Base-by-base conservation (phyloP, 2,888 invertebrate genomes). In the Portevinia maculata region DNA sequence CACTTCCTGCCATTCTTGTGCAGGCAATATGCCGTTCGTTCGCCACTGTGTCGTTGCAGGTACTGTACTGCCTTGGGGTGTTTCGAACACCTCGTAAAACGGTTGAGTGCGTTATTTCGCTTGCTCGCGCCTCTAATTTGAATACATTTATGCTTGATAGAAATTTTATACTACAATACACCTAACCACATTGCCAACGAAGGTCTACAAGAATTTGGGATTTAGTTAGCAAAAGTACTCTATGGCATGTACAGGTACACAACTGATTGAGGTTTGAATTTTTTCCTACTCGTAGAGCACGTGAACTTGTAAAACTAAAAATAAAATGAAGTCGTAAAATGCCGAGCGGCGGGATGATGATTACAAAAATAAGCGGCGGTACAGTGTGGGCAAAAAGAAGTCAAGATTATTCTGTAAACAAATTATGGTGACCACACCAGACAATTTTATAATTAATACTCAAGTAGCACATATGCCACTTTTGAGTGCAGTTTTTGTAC, bases 81-180 rank as follows among this genome's bases (percentile, higher is more conserved):
- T 55, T 46, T 39, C 48, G 64, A 57, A 55, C 73, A 64, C 53
- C 37, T 28, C 9, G 55, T 62, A 71, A 53, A 71, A 44, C 71
- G 21, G 71, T 46, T 62, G 53, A 76, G 70, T 37, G 32, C 57
- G 52, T 65, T 79, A 59, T 64, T 79, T 65, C 46, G 34, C 50
- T 50, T 60, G 46, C 15, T 41, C 39, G 64, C 39, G 24, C 60
- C 57, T 55, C 67, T 79, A 67, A 62, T 74, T 74, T 60, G 11
- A 55, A 32, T 48, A 60, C 60, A 48, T 67, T 60, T 48, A 53
- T 24, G 57, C 62, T 52, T 60, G 73, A 24, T 73, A 8, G 48
- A 55, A 13, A 32, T 39, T 39, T 69, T 79, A 28, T 3, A 17
- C 19, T 46, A 41, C 30, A 28, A n/a, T 5, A 24, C 24, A 24